Percentiles rank a stretch among this genome's conserved stretches.
Evolutionary conservation across 2,888 invertebrate genomes (phyloP).

Genomic region (Andrena praecox): DNA sequence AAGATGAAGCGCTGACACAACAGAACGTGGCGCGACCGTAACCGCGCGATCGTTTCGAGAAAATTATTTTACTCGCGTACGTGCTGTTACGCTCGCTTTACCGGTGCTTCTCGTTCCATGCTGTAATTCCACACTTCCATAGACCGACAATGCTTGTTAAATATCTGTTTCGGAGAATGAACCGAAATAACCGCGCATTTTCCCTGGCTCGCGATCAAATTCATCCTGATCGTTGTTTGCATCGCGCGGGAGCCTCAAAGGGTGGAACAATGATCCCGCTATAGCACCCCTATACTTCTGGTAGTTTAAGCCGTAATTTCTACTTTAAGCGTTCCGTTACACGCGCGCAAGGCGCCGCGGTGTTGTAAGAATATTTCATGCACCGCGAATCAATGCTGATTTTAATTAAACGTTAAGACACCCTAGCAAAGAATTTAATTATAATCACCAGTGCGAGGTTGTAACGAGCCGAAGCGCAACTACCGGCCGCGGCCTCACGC

Average conservation of each 20-base stretch:
- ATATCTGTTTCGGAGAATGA: conserved; percentile 12
- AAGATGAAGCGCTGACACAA: conserved; percentile 36
- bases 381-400: background rate
- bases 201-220: no score
- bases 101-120: conserved; percentile 6
- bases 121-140: background rate
- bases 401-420: background rate
- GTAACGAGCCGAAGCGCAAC: background rate
- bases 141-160: conserved; percentile 35
- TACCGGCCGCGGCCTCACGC: background rate
- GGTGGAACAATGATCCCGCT: no score
- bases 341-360: no score
- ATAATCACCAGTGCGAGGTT: background rate
- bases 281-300: no score
- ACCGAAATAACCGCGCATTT: background rate
- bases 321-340: no score
- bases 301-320: no score
- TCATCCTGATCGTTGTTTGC: no score
- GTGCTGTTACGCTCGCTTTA: background rate
- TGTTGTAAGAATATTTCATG: no score
- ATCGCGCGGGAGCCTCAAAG: no score
- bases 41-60: conserved; percentile 8
- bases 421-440: conserved; percentile 23
- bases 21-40: conserved; percentile 8
- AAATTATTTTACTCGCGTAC: conserved; percentile 27